Percentiles rank a stretch among this genome's conserved stretches.
phyloP scores from a whole-genome alignment of 2,888 invertebrate genomes.

The Xylota sylvarum region DNA sequence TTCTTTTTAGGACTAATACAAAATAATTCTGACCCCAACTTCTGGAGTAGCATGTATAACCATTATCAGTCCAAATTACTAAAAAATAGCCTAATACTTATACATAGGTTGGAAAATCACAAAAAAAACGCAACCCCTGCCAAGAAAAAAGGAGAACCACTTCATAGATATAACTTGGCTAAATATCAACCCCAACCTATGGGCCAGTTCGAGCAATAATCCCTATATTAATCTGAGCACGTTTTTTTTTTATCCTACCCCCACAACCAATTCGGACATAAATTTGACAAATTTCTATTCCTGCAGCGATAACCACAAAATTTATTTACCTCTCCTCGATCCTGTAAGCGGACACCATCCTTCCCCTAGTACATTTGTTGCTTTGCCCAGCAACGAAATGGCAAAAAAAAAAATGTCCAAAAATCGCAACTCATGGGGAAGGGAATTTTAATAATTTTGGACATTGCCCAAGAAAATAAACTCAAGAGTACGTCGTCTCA shows the following conservation, averaged over 20 bases:
- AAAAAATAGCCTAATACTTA: not conserved
- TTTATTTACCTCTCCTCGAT: conserved; percentile 62
- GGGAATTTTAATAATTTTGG: conserved; percentile 76
- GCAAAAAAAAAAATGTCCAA: conserved; percentile 46
- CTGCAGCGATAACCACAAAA: conserved; percentile 70
- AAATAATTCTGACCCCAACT: too few relatives aligned
- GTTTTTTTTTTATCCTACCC: conserved; percentile 46
- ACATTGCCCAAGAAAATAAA: conserved; percentile 72
- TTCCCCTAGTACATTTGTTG: conserved; percentile 55
- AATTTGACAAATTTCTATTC: conserved; percentile 75
- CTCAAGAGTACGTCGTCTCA: conserved; percentile 7
- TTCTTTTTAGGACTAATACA: too few relatives aligned
- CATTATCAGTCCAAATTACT: not conserved
- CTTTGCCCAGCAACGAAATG: conserved; percentile 36
- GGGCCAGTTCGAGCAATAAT: conserved; percentile 50
- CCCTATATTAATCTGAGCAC: conserved; percentile 63
- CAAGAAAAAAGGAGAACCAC: not conserved
- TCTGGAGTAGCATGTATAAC: too few relatives aligned
- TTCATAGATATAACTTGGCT: not conserved
- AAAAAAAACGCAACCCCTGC: not conserved
- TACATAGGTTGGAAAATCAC: not conserved
- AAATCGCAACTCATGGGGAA: conserved; percentile 51
- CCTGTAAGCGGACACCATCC: not conserved
- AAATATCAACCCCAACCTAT: not conserved
- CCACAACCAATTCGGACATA: conserved; percentile 60